Evolutionary conservation across 2,888 invertebrate species (phyloP), one percentile per base, ranked within the genome.

Genomic region (Lymantria dispar): DNA sequence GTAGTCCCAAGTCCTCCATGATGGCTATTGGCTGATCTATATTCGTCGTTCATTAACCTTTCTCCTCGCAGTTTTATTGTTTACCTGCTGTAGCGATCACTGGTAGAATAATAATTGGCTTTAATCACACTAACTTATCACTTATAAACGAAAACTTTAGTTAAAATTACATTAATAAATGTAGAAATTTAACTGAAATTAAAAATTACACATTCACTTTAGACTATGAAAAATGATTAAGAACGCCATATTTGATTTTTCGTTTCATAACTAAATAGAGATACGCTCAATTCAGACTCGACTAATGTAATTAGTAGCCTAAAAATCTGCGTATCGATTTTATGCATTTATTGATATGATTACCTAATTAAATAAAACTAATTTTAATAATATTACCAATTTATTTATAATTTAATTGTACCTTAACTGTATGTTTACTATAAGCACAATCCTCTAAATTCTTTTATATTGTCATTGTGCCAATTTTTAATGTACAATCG

Each of bases 21-120:
- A 62, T 74, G 69, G 69, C 30, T 30, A 7, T 7, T 64, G 72
- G 70, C 70, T 74, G 65, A 47, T 7, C 11, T 14, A 14, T 14
- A 67, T 73, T 68, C 70, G 62, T 65, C 74, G 80, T 73, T 72
- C 73, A 67, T 70, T 82, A 78, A 81, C 81, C 78, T 74, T 75
- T 74, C 71, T 68, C 72, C 60, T 59, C 71, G 59, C 56, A 60
- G 60, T 69, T 53, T 52, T 53, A 70, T 70, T 78, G 74, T 83
- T 86, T 85, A 85, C 85, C 85, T 85, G 84, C 68, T 65, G 69
- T 61, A 58, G 67, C 60, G 60, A 46, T 64, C 66, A 68, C 71
- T 61, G 60, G 58, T 52, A 56, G 41, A 56, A 48, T 38, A 44
- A 33, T 47, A 54, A 47, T 50, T 49, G 48, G 43, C 46, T 22